Conservation (phyloP, 2,888 invertebrate genomes). For the Allolobophora icterica region DNA sequence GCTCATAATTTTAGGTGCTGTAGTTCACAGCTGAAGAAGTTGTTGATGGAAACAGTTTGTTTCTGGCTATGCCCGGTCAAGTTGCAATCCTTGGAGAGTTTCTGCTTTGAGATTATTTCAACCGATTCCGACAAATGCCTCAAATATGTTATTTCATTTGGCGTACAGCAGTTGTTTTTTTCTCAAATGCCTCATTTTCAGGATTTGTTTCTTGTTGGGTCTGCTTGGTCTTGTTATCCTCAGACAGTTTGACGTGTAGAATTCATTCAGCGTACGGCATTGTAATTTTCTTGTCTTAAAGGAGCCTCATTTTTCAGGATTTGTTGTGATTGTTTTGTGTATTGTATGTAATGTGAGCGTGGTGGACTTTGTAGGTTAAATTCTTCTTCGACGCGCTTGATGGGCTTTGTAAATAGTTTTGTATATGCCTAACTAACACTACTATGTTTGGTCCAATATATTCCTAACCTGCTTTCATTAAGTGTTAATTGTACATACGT, state of each 20-base stretch:
- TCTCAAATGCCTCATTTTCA: not conserved
- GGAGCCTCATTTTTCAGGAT: slow-evolving; percentile 8
- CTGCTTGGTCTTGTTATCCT: not conserved
- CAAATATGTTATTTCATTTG: not conserved
- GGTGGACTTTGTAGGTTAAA: not conserved
- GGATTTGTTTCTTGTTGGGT: not conserved
- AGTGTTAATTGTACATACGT: not conserved
- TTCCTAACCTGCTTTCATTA: not conserved
- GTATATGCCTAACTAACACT: not conserved
- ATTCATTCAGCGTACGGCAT: not conserved
- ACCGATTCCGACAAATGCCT: not conserved
- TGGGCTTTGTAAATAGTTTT: not conserved
- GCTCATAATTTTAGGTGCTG: too few relatives aligned
- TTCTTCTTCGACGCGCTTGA: not conserved
- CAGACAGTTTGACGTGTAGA: not conserved
- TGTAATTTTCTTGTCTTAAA: not conserved
- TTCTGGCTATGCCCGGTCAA: not conserved
- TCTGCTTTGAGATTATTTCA: not conserved
- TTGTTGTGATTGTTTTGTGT: not conserved
- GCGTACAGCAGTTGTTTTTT: not conserved
- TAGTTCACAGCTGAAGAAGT: not conserved
- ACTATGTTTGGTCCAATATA: not conserved
- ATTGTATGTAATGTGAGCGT: not conserved
- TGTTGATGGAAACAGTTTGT: not conserved
- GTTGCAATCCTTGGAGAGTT: slow-evolving; percentile 8